Conservation (phyloP, 1,140 invertebrate genomes). For the Cardiocondyla obscurior region DNA sequence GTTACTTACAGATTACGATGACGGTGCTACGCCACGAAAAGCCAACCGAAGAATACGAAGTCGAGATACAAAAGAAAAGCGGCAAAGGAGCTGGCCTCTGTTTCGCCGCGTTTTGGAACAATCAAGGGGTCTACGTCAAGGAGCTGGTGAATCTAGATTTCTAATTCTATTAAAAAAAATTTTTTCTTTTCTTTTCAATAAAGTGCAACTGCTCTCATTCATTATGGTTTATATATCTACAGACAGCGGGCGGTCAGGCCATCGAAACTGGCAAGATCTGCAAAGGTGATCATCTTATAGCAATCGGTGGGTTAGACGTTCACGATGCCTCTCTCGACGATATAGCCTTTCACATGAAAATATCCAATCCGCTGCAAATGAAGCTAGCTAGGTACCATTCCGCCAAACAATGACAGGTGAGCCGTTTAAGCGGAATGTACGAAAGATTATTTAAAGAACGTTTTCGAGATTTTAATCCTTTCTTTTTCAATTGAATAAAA, state of each 20-base stretch:
- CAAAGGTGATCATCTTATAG: constrained; percentile 95
- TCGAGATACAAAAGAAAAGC: constrained; percentile 96
- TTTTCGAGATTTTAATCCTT: too few relatives aligned
- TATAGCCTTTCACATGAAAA: constrained; percentile 81
- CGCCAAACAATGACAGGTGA: constrained; percentile 77
- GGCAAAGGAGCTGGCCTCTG: constrained; percentile 97
- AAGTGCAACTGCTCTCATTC: background rate
- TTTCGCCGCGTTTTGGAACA: constrained; percentile 93
- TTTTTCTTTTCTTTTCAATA: too few relatives aligned
- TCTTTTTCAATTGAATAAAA: too few relatives aligned
- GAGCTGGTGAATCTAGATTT: constrained; percentile 91
- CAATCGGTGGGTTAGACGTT: constrained; percentile 95
- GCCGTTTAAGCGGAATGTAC: background rate
- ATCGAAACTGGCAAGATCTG: constrained; percentile 96
- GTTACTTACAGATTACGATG: constrained; percentile 90
- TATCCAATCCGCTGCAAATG: constrained; percentile 80
- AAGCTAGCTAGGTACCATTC: constrained; percentile 80
- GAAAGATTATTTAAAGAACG: background rate
- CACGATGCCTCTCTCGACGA: constrained; percentile 92
- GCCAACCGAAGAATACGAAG: constrained; percentile 91
- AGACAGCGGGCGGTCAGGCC: constrained; percentile 95
- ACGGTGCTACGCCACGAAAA: constrained; percentile 95
- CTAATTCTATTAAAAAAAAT: background rate
- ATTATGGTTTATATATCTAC: constrained; percentile 17
- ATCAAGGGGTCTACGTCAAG: constrained; percentile 96